These are phyloP conservation scores for Manis crassicaudata DNA, from an alignment of 2,797 vertebrate species.

Conservation along the genomic window DNA sequence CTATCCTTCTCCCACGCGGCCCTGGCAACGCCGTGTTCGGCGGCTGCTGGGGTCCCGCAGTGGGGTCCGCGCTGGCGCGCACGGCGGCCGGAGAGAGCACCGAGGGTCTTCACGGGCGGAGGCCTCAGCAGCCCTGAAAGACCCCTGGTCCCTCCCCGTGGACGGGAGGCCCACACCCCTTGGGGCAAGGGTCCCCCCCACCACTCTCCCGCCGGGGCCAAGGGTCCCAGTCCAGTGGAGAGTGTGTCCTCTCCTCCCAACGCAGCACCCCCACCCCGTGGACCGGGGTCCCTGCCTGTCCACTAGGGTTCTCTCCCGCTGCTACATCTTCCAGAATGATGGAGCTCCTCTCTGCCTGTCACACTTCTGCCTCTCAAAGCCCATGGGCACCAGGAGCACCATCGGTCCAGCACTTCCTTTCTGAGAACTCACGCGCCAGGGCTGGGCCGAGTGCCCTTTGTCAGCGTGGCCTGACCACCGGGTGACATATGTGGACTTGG, in stretches of 20 bases:
- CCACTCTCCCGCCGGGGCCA: too few relatives aligned
- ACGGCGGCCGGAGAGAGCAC: not conserved
- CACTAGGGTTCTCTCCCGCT: not conserved
- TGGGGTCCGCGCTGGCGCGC: not conserved
- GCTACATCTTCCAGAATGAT: not conserved
- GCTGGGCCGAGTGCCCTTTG: not conserved
- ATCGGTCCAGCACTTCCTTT: not conserved
- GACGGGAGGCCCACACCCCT: not conserved
- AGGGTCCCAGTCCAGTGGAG: too few relatives aligned
- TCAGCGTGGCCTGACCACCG: not conserved
- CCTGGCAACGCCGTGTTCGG: not conserved
- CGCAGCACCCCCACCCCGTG: not conserved
- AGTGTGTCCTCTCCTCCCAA: too few relatives aligned
- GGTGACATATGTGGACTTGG: not conserved
- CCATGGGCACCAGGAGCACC: not conserved
- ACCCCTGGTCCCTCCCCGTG: not conserved
- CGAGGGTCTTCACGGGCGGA: not conserved
- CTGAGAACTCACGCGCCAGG: not conserved
- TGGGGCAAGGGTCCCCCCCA: too few relatives aligned
- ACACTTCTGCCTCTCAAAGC: not conserved
- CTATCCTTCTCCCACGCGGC: not conserved
- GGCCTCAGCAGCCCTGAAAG: not conserved
- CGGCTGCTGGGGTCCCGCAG: not conserved
- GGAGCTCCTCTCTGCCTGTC: not conserved
- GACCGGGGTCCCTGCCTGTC: too few relatives aligned